These are phyloP conservation scores for Cecropterus lyciades DNA, from an alignment of 1,140 invertebrate species.

Conservation along the genomic window DNA sequence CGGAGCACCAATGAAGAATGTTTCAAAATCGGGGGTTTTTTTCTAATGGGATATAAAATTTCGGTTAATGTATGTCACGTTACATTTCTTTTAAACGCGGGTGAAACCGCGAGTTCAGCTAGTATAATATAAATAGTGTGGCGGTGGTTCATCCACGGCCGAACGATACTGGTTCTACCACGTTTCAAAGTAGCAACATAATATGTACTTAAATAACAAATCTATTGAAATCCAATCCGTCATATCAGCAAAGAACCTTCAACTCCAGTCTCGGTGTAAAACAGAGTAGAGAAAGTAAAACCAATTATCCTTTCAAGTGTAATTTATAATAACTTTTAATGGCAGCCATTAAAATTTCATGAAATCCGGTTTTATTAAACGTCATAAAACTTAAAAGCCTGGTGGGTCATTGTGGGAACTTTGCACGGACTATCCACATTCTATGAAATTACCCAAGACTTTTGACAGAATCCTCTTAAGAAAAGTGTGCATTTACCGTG, in stretches of 20 bases:
- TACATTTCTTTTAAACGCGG: too few relatives aligned
- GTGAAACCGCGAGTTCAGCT: too few relatives aligned
- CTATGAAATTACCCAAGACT: slow-evolving; percentile 11
- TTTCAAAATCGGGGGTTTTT: too few relatives aligned
- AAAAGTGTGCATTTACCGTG: not conserved
- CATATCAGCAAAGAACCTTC: not conserved
- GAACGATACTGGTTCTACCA: too few relatives aligned
- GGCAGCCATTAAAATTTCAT: slow-evolving; percentile 16
- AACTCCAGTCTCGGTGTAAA: slow-evolving; percentile 24
- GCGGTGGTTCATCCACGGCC: too few relatives aligned
- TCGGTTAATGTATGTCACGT: too few relatives aligned
- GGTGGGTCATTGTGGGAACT: slow-evolving; percentile 7
- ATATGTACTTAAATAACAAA: too few relatives aligned
- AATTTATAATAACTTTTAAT: slow-evolving; percentile 22
- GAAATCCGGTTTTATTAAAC: slow-evolving; percentile 28
- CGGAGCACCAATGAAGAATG: too few relatives aligned
- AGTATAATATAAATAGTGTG: too few relatives aligned
- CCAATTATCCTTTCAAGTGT: slow-evolving; percentile 16
- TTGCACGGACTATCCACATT: slow-evolving; percentile 18
- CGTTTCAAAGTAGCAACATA: too few relatives aligned
- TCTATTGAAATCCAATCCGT: too few relatives aligned
- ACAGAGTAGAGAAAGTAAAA: slow-evolving; percentile 11
- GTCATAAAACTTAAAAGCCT: slow-evolving; percentile 20
- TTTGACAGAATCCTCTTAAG: not conserved
- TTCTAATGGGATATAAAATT: too few relatives aligned